phyloP scores from a whole-genome alignment of 2,797 vertebrate species.

The Remorina albescens region DNA sequence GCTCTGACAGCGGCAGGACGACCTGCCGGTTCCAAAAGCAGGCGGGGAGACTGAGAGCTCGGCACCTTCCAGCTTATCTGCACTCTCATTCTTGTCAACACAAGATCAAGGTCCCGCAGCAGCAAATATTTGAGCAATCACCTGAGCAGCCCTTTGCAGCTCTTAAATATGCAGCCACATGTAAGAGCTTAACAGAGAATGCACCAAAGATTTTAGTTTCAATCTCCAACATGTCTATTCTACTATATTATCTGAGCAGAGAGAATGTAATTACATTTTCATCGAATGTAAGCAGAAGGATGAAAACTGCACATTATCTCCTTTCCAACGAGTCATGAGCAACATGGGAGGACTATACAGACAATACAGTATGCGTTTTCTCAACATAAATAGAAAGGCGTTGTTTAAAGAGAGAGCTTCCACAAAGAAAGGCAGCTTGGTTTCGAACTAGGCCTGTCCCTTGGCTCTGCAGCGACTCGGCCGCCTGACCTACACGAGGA shows the following conservation, averaged over 20 bases:
- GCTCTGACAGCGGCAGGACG: slow-evolving; percentile 65
- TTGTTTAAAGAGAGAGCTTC: slow-evolving; percentile 5
- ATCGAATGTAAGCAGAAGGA: not conserved
- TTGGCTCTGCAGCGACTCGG: slow-evolving; percentile 24
- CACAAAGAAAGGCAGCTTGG: slow-evolving; percentile 24
- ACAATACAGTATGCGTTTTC: slow-evolving; percentile 8
- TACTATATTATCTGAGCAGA: slow-evolving; percentile 2
- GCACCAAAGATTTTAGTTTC: slow-evolving; percentile 16
- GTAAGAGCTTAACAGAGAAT: slow-evolving; percentile 24
- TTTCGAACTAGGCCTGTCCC: slow-evolving; percentile 15
- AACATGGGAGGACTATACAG: not conserved
- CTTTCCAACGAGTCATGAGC: slow-evolving; percentile 11
- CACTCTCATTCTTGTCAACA: slow-evolving; percentile 42
- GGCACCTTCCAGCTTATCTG: slow-evolving; percentile 44
- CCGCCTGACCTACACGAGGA: slow-evolving; percentile 35
- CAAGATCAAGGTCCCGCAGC: slow-evolving; percentile 47
- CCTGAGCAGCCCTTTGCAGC: slow-evolving; percentile 16
- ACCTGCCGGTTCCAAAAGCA: slow-evolving; percentile 52
- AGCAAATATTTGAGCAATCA: slow-evolving; percentile 64
- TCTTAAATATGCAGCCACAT: slow-evolving; percentile 13
- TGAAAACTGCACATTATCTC: slow-evolving; percentile 23
- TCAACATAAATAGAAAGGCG: slow-evolving; percentile 22
- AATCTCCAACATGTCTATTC: slow-evolving; percentile 5
- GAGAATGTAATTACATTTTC: slow-evolving; percentile 33
- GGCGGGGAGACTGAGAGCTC: slow-evolving; percentile 38